Conservation (phyloP, 1,140 invertebrate genomes). For the Steinernema feltiae region DNA sequence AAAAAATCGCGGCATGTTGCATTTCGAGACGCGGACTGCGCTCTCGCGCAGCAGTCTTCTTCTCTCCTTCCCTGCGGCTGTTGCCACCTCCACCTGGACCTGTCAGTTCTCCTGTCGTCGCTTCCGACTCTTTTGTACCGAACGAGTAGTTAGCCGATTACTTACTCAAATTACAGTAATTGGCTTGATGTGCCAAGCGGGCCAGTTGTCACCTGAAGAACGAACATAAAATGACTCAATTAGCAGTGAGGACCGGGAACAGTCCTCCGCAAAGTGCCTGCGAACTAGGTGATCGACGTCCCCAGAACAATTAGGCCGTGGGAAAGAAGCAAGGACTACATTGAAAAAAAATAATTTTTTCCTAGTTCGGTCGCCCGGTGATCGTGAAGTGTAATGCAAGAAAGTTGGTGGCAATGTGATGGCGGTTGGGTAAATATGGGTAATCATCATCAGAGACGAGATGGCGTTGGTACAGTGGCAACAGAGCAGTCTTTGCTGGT, state of each 20-base stretch:
- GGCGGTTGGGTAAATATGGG: slow-evolving; percentile 12
- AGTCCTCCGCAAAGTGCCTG: background rate
- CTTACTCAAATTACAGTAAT: background rate
- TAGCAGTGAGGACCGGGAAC: no score
- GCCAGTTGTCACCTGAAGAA: background rate
- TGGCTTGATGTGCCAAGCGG: background rate
- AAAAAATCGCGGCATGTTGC: slow-evolving; percentile 14
- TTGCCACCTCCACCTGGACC: slow-evolving; percentile 9
- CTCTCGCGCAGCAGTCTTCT: background rate
- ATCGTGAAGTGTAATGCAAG: slow-evolving; percentile 10
- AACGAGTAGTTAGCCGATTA: background rate
- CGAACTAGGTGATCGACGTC: no score
- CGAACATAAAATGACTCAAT: background rate
- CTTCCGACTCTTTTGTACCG: slow-evolving; percentile 2
- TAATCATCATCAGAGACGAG: slow-evolving; percentile 15
- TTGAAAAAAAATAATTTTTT: background rate
- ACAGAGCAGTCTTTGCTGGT: slow-evolving; percentile 10
- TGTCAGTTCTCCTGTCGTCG: background rate
- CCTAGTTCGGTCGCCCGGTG: background rate
- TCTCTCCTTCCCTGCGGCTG: background rate
- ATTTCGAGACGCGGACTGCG: slow-evolving; percentile 9
- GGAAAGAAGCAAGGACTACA: slow-evolving; percentile 3
- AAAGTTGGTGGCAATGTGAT: slow-evolving; percentile 13
- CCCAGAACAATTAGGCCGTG: background rate
- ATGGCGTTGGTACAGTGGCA: slow-evolving; percentile 12